Evolutionary conservation across 2,888 invertebrate species (phyloP).

Genomic region (Limenitis camilla): DNA sequence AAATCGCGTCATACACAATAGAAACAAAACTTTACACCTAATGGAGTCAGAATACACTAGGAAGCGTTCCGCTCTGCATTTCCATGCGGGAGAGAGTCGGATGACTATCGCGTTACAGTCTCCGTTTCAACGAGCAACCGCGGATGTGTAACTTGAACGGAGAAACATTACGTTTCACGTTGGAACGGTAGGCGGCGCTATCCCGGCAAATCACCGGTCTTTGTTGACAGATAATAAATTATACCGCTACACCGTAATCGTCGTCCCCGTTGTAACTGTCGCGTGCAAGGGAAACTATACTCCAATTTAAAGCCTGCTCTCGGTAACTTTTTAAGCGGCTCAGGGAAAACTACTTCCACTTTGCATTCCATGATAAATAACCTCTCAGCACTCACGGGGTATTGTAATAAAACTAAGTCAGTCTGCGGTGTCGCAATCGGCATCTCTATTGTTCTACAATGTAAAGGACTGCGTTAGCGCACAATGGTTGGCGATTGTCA

Average conservation of each 20-base stretch:
- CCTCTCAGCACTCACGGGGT: conserved; percentile 8
- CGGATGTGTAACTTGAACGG: conserved; percentile 62
- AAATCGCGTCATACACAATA: conserved; percentile 36
- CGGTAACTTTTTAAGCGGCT: conserved; percentile 43
- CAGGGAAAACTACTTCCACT: not conserved
- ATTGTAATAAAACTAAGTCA: conserved; percentile 32
- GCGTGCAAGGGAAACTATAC: conserved; percentile 45
- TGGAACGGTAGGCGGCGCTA: conserved; percentile 35
- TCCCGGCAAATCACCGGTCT: conserved; percentile 46
- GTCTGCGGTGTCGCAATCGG: conserved; percentile 32
- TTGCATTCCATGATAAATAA: conserved; percentile 40
- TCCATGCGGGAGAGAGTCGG: conserved; percentile 63
- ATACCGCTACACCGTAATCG: conserved; percentile 51
- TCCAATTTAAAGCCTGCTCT: conserved; percentile 26
- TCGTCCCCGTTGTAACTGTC: conserved; percentile 53
- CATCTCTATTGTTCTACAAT: conserved; percentile 42
- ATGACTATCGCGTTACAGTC: conserved; percentile 56
- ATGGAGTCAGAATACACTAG: conserved; percentile 48
- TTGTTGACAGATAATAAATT: conserved; percentile 41
- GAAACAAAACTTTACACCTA: conserved; percentile 43
- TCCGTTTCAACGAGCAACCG: conserved; percentile 56
- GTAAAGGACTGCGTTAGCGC: conserved; percentile 31
- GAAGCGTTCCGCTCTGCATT: conserved; percentile 71
- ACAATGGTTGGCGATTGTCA: conserved; percentile 47
- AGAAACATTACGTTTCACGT: conserved; percentile 33